Evolutionary conservation across 64 coral and sea anemone genomes (phyloP), one percentile per base, ranked within the genome.

Genomic region (Hydrozoanthus tunicans): DNA sequence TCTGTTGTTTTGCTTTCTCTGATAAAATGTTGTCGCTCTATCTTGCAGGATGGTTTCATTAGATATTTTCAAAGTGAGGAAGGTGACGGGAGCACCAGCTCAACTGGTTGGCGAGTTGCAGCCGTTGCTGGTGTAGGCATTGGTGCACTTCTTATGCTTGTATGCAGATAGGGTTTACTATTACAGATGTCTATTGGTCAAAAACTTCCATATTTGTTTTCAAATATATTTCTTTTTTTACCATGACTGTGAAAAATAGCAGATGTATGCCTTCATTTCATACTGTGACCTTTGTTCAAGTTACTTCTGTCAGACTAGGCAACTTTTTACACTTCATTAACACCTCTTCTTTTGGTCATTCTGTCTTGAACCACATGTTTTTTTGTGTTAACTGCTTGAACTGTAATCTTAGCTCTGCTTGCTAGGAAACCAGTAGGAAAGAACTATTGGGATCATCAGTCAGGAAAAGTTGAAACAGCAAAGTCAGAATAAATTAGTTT

Each of bases 61-160:
- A 53, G 26, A 51, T 97, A 94, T 68, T 97, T 97, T 75, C 63
- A 93, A 71, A 70, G 25, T 7, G 90, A 53, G 68, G 95, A 96
- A 6, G 82, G 85, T 4, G 89, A 59, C 57, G 66, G 73, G 51
- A 90, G 83, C 32, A 43, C 32, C 63, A 78, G 82, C 6, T 77
- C 53, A 0, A 79, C 81, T 23, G 89, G 82, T 25, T 97, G 95
- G 95, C 72, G 51, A 17, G 80, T 94, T 5, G 92, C 92, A 43
- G 95, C 95, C 5, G 92, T 92, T 66, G 92, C 92, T 58, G 95
- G 95, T 27, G 79, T 97, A 71, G 92, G 92, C 25, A 86, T 97
- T 72, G 95, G 95, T 4, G 95, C 95, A 58, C 67, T 97, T 4
- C 60, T 97, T 4, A 94, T 97, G 95, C 79, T 97, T 14, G 95